Evolutionary conservation across 1,140 invertebrate genomes (phyloP).

Genomic region (Eumeta japonica): DNA sequence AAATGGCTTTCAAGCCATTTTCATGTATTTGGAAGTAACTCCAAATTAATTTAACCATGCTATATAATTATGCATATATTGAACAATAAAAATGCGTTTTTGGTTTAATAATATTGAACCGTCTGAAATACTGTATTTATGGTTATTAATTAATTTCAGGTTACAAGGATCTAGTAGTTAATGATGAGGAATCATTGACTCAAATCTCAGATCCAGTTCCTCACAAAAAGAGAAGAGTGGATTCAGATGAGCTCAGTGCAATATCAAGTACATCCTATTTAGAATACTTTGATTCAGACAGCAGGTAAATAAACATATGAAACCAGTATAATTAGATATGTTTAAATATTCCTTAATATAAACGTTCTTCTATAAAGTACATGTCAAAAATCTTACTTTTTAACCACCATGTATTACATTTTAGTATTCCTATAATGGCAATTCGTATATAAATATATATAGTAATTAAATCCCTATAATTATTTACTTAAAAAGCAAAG

Average conservation of each 20-base stretch:
- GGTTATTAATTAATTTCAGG: too few relatives aligned
- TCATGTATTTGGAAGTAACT: too few relatives aligned
- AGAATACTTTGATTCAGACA: constrained; percentile 19
- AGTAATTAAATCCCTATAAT: too few relatives aligned
- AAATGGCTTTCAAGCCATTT: too few relatives aligned
- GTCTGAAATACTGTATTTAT: too few relatives aligned
- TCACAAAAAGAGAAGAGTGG: constrained; percentile 25
- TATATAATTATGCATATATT: too few relatives aligned
- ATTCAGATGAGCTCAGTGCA: constrained; percentile 17
- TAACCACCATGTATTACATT: not conserved
- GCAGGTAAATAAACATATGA: constrained; percentile 21
- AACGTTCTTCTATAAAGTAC: not conserved
- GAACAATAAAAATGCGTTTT: too few relatives aligned
- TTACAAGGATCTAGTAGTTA: constrained; percentile 26
- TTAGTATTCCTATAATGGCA: too few relatives aligned
- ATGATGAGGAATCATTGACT: constrained; percentile 9
- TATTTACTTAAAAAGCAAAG: too few relatives aligned
- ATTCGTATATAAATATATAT: too few relatives aligned
- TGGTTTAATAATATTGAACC: too few relatives aligned
- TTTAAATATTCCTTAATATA: not conserved
- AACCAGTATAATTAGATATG: not conserved
- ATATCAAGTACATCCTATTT: constrained; percentile 14
- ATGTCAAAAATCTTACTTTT: not conserved
- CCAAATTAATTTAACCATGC: too few relatives aligned
- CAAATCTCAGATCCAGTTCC: constrained; percentile 10